Evolutionary conservation across 53 echinoderm and acorn worm species (phyloP).

Genomic region (Hippasteria phrygiana): DNA sequence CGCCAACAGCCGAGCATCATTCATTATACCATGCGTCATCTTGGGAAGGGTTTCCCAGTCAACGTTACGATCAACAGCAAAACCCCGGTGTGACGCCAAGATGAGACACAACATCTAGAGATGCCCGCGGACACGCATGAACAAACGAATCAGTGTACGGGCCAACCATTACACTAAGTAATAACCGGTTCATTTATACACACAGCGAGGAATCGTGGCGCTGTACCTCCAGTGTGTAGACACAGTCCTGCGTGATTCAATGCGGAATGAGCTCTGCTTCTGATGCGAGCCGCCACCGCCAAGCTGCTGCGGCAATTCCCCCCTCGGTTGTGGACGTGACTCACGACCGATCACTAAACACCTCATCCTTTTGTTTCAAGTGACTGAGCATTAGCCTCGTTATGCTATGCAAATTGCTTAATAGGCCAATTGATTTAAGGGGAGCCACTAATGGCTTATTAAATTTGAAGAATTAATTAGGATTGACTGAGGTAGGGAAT

Average conservation of each 20-base stretch:
- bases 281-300: not conserved
- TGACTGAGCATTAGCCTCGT: conserved; percentile 63
- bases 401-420: conserved; percentile 56
- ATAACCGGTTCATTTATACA: conserved; percentile 19
- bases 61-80: not conserved
- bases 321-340: conserved; percentile 30
- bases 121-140: conserved; percentile 33
- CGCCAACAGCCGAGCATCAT: not conserved
- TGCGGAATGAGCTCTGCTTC: conserved; percentile 18
- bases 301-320: conserved; percentile 20
- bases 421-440: conserved; percentile 63
- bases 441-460: conserved; percentile 34
- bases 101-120: conserved; percentile 43
- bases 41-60: conserved; percentile 24
- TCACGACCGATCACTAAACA: conserved; percentile 57
- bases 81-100: not conserved
- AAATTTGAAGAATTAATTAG: conserved; percentile 50
- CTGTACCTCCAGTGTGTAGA: not conserved
- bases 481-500: conserved; percentile 35
- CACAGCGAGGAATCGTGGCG: not conserved
- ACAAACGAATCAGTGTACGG: conserved; percentile 49
- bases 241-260: conserved; percentile 30
- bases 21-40: conserved; percentile 37
- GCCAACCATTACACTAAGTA: conserved; percentile 21
- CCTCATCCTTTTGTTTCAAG: conserved; percentile 67